Percentiles rank a stretch among this genome's conserved stretches.
Evolutionary conservation across 2,888 invertebrate genomes (phyloP).

Genomic region (Melipona bicolor): DNA sequence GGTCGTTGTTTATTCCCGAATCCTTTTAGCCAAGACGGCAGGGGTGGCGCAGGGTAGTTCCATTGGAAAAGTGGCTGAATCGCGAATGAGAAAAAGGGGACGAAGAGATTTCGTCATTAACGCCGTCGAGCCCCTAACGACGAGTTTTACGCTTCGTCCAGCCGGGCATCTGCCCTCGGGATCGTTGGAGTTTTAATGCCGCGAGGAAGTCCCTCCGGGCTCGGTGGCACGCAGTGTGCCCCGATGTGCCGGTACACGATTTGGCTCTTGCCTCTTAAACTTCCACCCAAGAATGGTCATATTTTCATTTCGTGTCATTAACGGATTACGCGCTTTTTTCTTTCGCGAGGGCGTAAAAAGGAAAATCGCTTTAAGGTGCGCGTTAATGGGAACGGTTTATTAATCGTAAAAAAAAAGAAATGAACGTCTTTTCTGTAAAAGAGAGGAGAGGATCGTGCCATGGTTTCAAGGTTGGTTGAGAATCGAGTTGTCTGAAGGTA

Average conservation of each 20-base stretch:
- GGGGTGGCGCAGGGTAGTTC: conserved; percentile 47
- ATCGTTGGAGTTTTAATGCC: conserved; percentile 52
- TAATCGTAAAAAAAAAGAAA: conserved; percentile 30
- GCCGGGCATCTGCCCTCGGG: conserved; percentile 23
- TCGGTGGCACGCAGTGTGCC: conserved; percentile 21
- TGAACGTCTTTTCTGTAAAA: background rate
- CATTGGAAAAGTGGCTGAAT: conserved; percentile 41
- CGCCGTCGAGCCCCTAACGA: conserved; percentile 46
- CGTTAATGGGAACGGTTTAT: conserved; percentile 22
- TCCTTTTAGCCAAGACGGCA: conserved; percentile 81
- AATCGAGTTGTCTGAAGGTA: background rate
- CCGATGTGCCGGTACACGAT: background rate
- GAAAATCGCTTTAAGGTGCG: conserved; percentile 19
- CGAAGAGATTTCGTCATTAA: conserved; percentile 55
- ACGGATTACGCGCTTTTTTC: conserved; percentile 22
- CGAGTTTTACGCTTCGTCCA: conserved; percentile 20
- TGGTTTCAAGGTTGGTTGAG: background rate
- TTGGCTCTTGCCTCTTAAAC: conserved; percentile 17
- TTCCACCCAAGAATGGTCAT: conserved; percentile 24
- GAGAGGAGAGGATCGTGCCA: background rate
- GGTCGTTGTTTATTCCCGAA: conserved; percentile 82
- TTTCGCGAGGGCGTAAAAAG: background rate
- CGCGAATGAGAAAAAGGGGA: background rate
- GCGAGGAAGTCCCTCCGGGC: conserved; percentile 31
- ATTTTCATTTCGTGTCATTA: conserved; percentile 56